Percentiles rank a stretch among this genome's conserved stretches.
These are phyloP conservation scores for Misgurnus mizolepis DNA, from an alignment of 2,113 vertebrate genomes.

Conservation along the genomic window DNA sequence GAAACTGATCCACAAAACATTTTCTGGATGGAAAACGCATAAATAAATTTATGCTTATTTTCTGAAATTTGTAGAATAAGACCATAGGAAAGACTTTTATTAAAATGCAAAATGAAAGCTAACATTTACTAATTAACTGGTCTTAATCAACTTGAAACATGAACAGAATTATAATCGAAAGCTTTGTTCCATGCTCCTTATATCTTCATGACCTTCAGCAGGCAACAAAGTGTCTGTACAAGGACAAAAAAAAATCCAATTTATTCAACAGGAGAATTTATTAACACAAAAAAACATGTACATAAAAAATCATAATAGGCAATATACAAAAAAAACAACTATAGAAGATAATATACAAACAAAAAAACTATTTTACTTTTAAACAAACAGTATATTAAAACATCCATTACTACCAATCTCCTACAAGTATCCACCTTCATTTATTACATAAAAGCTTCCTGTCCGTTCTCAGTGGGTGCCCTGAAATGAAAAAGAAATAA, in stretches of 20 bases:
- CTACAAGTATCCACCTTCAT: neutral
- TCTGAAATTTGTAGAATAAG: too few relatives aligned
- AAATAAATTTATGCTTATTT: neutral
- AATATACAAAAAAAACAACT: neutral
- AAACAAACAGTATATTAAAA: too few relatives aligned
- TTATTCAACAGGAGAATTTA: constrained; percentile 1
- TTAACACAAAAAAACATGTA: neutral
- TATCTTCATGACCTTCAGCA: neutral
- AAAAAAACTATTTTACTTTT: neutral
- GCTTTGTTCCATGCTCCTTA: neutral
- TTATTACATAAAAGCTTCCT: neutral
- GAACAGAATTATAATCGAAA: neutral
- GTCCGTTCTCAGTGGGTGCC: neutral
- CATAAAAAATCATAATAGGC: neutral
- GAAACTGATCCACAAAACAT: neutral
- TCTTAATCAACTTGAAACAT: neutral
- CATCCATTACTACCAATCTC: too few relatives aligned
- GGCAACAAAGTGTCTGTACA: neutral
- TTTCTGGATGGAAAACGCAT: neutral
- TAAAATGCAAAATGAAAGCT: too few relatives aligned
- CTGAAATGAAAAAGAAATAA: constrained; percentile 4
- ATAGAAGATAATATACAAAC: neutral
- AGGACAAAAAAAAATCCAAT: neutral
- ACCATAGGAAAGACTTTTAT: too few relatives aligned
- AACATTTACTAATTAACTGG: neutral